Base-by-base conservation (phyloP, 1,140 invertebrate species). In the Drosophila murphyi region DNA sequence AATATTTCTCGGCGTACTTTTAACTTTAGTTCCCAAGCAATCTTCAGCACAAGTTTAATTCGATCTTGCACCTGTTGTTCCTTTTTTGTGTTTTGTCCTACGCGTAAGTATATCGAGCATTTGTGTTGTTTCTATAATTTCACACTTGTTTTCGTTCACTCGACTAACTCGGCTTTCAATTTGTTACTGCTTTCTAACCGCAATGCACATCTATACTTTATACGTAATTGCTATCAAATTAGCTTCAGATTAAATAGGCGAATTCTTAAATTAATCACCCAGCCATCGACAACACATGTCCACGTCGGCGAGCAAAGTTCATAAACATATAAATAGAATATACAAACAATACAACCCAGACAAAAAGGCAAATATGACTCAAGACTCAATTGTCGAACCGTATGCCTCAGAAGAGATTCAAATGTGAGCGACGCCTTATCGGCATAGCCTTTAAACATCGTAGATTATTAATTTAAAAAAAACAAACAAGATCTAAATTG, bases 311-410 rank as follows among this genome's bases (percentile, higher is more conserved):
- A 8, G 39, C 60, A 75, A 63, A 75, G 67, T 71, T 59, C 72
- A 60, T 8, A 28, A 8, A 4, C 29, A 41, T 70, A 10, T 61
- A 73, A 51, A 72, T 55, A 82, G 76, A 74, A 62, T 74, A 50
- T 35, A 63, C 54, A 60, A 75, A 48, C n/a, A 3, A 41, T 34
- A 43, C 57, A 41, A 51, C 64, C 64, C 80, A 87, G 80, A 87
- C 82, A 79, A 51, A 31, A 51, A 67, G 78, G 52, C 60, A 77
- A 79, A 61, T 77, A 71, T 87, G 82, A 87, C 76, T 87, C 72
- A 87, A 88, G 47, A 20, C 20, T 20, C 20, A 74, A 67, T 51
- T 32, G 41, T 68, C 41, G 45, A 61, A 51, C 29, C 8, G 29
- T 71, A 48, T 39, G 56, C 41, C 31, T 59, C 12, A 77, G 32